phyloP scores from a whole-genome alignment of 2,113 vertebrate species.

The Pantherophis guttatus region DNA sequence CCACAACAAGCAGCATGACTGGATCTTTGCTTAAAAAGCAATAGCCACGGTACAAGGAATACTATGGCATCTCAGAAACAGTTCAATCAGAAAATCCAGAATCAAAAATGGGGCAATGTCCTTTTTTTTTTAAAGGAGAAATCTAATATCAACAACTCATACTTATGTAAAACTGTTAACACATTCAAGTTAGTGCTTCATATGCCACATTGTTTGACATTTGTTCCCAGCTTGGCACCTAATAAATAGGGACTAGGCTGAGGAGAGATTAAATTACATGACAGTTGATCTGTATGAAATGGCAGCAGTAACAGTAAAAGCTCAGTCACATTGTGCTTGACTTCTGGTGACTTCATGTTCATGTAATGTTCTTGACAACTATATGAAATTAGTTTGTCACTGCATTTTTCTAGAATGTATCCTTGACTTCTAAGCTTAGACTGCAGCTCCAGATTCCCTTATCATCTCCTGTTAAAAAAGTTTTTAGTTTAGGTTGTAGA shows the following conservation, averaged over 20 bases:
- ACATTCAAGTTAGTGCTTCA: background rate
- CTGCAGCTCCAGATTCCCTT: background rate
- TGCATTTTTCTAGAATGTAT: background rate
- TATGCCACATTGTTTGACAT: background rate
- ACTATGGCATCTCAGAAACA: background rate
- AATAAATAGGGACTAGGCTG: background rate
- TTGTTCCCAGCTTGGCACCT: background rate
- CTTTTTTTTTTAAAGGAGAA: background rate
- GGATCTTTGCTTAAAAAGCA: constrained; percentile 22
- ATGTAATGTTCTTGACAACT: background rate
- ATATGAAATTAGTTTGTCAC: background rate
- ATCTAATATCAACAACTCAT: background rate
- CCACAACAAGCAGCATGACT: background rate
- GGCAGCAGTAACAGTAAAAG: background rate
- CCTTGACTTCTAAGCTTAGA: background rate
- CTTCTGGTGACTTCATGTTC: background rate
- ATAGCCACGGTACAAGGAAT: background rate
- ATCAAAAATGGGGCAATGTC: background rate
- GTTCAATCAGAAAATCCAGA: background rate
- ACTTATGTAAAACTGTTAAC: background rate
- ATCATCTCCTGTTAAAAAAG: background rate
- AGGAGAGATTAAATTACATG: background rate
- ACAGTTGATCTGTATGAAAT: background rate
- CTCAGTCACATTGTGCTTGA: background rate
- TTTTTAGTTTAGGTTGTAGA: no score